Evolutionary conservation across 2,888 invertebrate species (phyloP), one percentile per base, ranked within the genome.

Genomic region (Cenopis cana): DNA sequence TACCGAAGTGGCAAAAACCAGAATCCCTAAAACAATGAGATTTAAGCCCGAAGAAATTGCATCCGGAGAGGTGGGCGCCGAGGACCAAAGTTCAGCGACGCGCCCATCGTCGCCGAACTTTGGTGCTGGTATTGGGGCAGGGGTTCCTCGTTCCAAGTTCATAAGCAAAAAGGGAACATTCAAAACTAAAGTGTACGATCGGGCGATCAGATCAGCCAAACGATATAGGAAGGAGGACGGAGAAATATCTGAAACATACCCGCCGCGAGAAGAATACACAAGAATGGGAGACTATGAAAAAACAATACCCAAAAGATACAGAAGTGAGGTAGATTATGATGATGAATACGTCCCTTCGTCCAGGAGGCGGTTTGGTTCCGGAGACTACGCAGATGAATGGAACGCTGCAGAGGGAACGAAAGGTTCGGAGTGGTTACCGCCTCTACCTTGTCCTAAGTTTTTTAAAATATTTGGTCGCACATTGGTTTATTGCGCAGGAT

Each of bases 171-270:
- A 2, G 38, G 38, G 14, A 50, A 38, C 33, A n/a, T 64, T 64
- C n/a, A 54, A 54, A 38, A 54, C 52, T 2, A 64, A 54, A 29
- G n/a, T 46, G 10, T 60, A 60, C 38, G 60, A 60, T 24, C 60
- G 60, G 24, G 46, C 46, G 24, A 24, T 24, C 8, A 60, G 24
- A 20, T 5, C 52, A 64, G 0, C 52, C 20, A 54, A 64, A 36
- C 14, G 12, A 38, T 6, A 5, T 33, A 33, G 33, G 33, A 33
- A 33, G 6, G 5, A 24, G 24, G 24, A 24, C 1, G 24, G 4
- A 33, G 33, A 33, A 33, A 8, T 8, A 8, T 33, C 33, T 33
- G 33, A 33, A 33, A 33, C 9, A 33, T 33, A 33, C 33, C 5
- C 33, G 33, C 33, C 33, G 50, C 18, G 3, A 17, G 9, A 18